Conservation (phyloP, 2,888 invertebrate genomes). For the Melieria picta region DNA sequence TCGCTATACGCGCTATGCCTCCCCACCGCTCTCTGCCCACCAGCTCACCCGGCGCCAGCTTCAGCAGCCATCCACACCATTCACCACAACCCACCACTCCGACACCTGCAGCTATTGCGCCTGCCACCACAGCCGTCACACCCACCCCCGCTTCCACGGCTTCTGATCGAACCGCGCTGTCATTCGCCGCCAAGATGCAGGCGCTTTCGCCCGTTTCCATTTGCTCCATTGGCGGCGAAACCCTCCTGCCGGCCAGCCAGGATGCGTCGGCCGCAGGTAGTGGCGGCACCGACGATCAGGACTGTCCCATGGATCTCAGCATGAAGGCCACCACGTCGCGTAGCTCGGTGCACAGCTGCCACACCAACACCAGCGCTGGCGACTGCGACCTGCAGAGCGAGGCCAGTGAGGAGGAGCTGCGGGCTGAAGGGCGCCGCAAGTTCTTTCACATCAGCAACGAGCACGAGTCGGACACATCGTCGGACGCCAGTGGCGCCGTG, state of each 20-base stretch:
- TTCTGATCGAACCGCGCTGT: conserved; percentile 34
- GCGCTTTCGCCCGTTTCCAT: conserved; percentile 61
- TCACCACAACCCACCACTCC: conserved; percentile 20
- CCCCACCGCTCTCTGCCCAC: conserved; percentile 48
- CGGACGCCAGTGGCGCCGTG: conserved; percentile 34
- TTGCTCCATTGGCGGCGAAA: conserved; percentile 55
- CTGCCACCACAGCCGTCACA: conserved; percentile 31
- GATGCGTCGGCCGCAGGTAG: conserved; percentile 1
- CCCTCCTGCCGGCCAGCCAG: conserved; percentile 64
- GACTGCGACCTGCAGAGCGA: conserved; percentile 55
- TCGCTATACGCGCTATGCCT: conserved; percentile 53
- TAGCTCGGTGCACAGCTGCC: conserved; percentile 53
- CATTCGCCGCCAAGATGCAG: conserved; percentile 58
- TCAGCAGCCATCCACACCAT: conserved; percentile 29
- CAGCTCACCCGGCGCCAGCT: conserved; percentile 26
- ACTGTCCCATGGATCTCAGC: conserved; percentile 71
- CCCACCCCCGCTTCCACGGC: conserved; percentile 20
- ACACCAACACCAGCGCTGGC: conserved; percentile 48
- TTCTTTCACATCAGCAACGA: conserved; percentile 54
- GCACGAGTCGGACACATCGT: conserved; percentile 40
- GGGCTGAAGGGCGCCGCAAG: conserved; percentile 50
- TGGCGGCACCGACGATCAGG: conserved; percentile 32
- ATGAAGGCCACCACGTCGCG: conserved; percentile 68
- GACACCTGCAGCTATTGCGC: conserved; percentile 22
- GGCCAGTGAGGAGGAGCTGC: conserved; percentile 48